Evolutionary conservation across 2,113 vertebrate species (phyloP).

Genomic region (Cryptomyrus ogoouensis): DNA sequence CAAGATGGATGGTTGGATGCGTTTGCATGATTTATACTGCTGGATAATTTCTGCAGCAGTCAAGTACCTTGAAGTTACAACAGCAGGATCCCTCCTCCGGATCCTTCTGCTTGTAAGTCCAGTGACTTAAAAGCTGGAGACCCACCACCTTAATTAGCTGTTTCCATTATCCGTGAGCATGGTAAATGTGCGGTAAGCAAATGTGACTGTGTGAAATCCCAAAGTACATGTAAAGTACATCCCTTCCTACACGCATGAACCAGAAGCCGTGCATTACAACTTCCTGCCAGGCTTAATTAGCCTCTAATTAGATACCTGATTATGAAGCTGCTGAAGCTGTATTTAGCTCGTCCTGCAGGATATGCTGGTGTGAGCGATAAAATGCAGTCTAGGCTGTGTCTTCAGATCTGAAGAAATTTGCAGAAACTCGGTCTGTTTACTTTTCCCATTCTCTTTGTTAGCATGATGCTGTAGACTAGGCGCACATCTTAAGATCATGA

Average conservation of each 20-base stretch:
- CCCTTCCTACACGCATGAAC: neutral
- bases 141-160: neutral
- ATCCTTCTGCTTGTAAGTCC: neutral
- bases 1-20: neutral
- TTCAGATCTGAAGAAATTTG: neutral
- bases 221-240: neutral
- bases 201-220: neutral
- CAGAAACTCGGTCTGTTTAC: neutral
- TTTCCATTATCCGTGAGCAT: neutral
- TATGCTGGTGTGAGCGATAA: neutral
- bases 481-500: neutral
- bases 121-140: neutral
- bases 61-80: neutral
- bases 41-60: neutral
- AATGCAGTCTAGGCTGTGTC: neutral
- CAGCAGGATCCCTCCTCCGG: neutral
- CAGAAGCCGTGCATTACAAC: neutral
- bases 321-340: neutral
- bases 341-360: neutral
- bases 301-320: neutral
- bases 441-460: neutral
- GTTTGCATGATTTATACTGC: neutral
- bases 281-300: neutral
- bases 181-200: neutral
- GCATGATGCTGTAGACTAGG: no score